Conservation (phyloP, 1,140 invertebrate genomes). For the Caenorhabditis briggsae region DNA sequence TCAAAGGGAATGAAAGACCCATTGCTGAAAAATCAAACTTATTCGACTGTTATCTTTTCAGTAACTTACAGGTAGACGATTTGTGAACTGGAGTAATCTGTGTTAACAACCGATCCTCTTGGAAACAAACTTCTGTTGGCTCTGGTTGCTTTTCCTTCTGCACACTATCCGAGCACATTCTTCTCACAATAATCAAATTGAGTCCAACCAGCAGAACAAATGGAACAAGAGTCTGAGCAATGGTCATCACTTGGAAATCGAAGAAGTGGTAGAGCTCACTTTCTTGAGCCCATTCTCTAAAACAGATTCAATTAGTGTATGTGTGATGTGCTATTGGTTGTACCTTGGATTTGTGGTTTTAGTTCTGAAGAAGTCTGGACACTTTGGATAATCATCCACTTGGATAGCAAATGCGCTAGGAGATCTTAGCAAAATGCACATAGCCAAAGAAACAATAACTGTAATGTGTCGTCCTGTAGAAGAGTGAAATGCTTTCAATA, state of each 20-base stretch:
- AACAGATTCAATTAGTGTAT: neutral
- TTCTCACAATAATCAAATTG: constrained; percentile 70
- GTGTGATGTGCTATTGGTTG: neutral
- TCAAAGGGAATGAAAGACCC: constrained; percentile 42
- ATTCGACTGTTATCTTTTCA: neutral
- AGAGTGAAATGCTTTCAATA: constrained; percentile 64
- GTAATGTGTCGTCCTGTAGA: constrained; percentile 64
- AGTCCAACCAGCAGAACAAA: constrained; percentile 72
- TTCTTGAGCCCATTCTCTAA: constrained; percentile 62
- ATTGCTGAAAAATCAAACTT: constrained; percentile 36
- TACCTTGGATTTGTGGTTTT: constrained; percentile 63
- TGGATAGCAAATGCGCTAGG: constrained; percentile 67
- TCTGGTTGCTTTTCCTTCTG: constrained; percentile 40
- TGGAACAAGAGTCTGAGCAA: constrained; percentile 74
- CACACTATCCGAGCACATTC: constrained; percentile 51
- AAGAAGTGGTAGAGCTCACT: constrained; percentile 64
- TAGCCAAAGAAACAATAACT: constrained; percentile 60
- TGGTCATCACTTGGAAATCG: constrained; percentile 73
- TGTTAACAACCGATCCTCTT: neutral
- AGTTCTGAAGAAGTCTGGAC: constrained; percentile 70
- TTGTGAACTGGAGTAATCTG: constrained; percentile 2
- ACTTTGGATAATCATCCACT: constrained; percentile 66
- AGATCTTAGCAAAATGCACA: constrained; percentile 66
- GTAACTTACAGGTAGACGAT: constrained; percentile 18
- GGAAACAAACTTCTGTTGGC: constrained; percentile 16